These are phyloP conservation scores for Myiothlypis coronata DNA, from an alignment of 2,797 vertebrate species.

Conservation along the genomic window DNA sequence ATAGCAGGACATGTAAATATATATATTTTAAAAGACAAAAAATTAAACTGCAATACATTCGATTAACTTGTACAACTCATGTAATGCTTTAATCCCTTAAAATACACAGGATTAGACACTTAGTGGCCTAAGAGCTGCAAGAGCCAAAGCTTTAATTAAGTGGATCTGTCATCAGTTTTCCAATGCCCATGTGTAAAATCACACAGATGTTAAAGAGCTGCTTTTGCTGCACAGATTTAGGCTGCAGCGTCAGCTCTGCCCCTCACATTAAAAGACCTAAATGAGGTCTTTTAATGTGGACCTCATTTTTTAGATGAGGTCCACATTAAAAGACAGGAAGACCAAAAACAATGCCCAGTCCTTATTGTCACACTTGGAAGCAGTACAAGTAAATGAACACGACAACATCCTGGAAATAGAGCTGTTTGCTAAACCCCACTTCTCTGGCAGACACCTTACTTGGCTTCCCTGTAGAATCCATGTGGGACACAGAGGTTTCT, in stretches of 20 bases:
- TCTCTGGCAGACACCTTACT: not conserved
- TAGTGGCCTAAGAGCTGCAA: not conserved
- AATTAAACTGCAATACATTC: not conserved
- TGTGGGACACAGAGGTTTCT: not conserved
- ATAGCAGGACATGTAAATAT: not conserved
- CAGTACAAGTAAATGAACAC: not conserved
- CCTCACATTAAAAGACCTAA: no score
- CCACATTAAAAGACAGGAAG: not conserved
- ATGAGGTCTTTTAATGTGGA: no score
- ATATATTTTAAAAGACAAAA: not conserved
- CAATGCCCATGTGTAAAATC: not conserved
- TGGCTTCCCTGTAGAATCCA: not conserved
- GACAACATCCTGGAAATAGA: not conserved
- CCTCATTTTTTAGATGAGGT: not conserved
- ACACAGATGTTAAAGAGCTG: fast-evolving
- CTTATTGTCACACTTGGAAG: not conserved
- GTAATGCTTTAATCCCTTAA: not conserved
- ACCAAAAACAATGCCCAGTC: not conserved
- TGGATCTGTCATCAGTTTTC: not conserved
- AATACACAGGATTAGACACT: not conserved
- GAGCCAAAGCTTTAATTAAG: not conserved
- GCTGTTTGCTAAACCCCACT: not conserved
- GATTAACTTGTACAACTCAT: not conserved
- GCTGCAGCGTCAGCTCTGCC: not conserved
- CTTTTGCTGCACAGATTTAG: not conserved